phyloP scores from a whole-genome alignment of 1,140 invertebrate genomes.

The Platyscapa corneri region DNA sequence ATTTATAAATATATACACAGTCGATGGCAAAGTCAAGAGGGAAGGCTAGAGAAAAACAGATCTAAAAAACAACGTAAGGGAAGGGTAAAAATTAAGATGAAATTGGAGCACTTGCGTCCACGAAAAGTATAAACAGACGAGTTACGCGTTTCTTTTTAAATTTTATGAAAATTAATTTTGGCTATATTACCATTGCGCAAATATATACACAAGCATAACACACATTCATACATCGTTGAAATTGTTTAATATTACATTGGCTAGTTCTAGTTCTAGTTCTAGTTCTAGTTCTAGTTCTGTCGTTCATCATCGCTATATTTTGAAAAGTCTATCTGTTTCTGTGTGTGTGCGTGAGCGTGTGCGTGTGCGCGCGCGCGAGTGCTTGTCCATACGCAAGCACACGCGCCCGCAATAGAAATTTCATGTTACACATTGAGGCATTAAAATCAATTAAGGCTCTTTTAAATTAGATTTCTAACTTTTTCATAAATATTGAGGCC shows the following conservation, averaged over 20 bases:
- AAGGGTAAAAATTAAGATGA: not conserved
- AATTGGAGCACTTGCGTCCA: slow-evolving; percentile 66
- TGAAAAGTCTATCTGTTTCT: no score
- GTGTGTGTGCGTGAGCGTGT: no score
- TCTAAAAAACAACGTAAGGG: not conserved
- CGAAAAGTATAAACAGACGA: slow-evolving; percentile 49
- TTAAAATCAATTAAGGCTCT: not conserved
- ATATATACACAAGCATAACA: slow-evolving; percentile 5
- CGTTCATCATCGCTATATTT: no score
- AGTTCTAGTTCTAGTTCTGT: no score
- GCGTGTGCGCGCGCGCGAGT: no score
- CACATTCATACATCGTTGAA: slow-evolving; percentile 8
- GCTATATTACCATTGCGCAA: slow-evolving; percentile 58
- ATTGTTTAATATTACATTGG: not conserved
- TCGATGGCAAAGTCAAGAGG: slow-evolving; percentile 56
- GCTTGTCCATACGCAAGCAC: no score
- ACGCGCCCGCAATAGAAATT: not conserved
- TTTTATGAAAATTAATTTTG: slow-evolving; percentile 64
- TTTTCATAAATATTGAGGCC: not conserved
- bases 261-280: not conserved
- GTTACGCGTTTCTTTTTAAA: slow-evolving; percentile 65
- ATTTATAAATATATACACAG: slow-evolving; percentile 66
- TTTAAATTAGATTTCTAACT: not conserved
- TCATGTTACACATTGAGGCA: not conserved
- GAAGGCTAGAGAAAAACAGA: not conserved